Base-by-base conservation (phyloP, 2,113 vertebrate genomes). In the Hippopotamus amphibius region DNA sequence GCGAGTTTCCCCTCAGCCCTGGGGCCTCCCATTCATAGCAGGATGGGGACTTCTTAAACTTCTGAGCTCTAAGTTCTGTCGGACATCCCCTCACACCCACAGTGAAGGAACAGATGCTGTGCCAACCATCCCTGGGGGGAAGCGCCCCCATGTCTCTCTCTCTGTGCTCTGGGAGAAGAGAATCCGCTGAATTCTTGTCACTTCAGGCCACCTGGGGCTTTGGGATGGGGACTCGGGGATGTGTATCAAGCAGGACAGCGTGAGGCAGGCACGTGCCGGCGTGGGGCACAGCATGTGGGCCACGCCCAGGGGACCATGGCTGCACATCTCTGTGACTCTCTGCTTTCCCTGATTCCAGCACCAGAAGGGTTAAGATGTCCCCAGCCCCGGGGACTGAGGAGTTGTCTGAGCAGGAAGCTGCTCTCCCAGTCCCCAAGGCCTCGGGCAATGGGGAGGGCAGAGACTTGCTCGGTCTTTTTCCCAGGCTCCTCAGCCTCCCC, bases 401-500 rank as follows among this genome's bases (percentile, higher is more conserved):
- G 85, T 41, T 90, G 79, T 96, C 90, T 5, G 17, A 48, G 77
- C 96, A 94, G 97, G 98, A 98, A 97, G 95, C 97, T 59, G 53
- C 85, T 97, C 95, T 97, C 93, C 91, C 50, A 83, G 96, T 97
- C 95, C 93, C 96, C 37, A 88, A 90, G 94, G 97, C 88, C 97
- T 94, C 88, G 13, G 59, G 93, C 96, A 59, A 6, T 81, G 84
- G 90, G 93, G 90, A 59, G 22, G 95, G 95, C 83, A 96, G 43
- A 0, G 0, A 24, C 71, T 90, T 90, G 93, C 76, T 92, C 71
- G 71, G 96, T 95, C 77, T 95, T 90, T 97, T 98, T 98, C 97
- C 97, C 98, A 97, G 97, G 97, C 97, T 98, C 94, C 90, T 94
- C 90, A 53, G 96, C 88, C 85, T 98, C 97, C 84, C 97, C 50